phyloP scores from a whole-genome alignment of 2,797 vertebrate species.

The Dryobates pubescens region DNA sequence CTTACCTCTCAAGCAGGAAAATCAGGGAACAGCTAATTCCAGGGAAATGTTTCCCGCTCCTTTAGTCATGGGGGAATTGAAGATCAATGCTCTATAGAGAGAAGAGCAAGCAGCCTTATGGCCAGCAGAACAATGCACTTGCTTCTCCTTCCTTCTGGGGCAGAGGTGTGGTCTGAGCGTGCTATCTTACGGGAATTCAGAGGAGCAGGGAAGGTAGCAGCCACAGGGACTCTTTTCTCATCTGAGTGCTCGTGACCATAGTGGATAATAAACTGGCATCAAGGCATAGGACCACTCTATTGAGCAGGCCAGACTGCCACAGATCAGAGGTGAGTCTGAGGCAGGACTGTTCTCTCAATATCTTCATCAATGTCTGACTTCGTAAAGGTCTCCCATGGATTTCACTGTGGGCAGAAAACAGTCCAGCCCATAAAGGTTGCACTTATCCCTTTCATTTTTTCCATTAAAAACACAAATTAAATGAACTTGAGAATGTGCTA shows the following conservation, averaged over 20 bases:
- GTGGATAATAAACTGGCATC: rapidly evolving
- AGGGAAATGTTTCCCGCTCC: neutral
- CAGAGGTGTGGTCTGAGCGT: neutral
- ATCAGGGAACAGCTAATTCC: neutral
- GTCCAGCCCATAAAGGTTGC: neutral
- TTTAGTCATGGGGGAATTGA: neutral
- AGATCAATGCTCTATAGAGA: neutral
- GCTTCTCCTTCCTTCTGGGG: neutral
- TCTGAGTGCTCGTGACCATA: rapidly evolving
- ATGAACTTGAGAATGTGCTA: neutral
- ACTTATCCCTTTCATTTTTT: neutral
- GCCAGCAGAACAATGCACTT: neutral
- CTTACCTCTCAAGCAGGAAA: constrained; percentile 17
- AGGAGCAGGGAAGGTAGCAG: neutral
- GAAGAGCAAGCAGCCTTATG: neutral
- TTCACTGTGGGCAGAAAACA: neutral
- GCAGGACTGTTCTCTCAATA: neutral
- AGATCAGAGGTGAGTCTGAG: rapidly evolving
- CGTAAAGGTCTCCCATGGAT: neutral
- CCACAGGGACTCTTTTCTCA: neutral
- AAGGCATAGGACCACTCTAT: neutral
- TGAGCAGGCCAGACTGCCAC: neutral
- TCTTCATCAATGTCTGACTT: neutral
- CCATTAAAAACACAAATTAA: neutral
- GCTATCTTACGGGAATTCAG: neutral